Base-by-base conservation (phyloP, 2,797 vertebrate species). In the Macrochelys suwanniensis region DNA sequence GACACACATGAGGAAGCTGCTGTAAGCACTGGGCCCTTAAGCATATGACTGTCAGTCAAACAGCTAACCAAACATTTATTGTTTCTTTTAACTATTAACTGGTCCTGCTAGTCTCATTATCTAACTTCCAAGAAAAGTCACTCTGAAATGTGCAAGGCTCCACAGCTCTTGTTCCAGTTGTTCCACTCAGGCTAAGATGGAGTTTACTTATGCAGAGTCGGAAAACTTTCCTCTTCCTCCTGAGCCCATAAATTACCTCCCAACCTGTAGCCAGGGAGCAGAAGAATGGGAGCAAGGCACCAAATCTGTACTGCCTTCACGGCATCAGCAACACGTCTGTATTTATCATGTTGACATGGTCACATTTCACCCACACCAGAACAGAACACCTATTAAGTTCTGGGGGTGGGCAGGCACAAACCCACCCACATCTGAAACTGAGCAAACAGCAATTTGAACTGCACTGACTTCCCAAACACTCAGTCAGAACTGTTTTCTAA, bases 1-100 rank as follows among this genome's bases (percentile, higher is more conserved):
- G 11, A 28, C 5, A 7, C 5, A 33, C 1, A 4, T 0, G 16
- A 1, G 45, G 19, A 25, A 50, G 61, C 8, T 19, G 33, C 16
- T 4, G 7, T 57, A 31, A 45, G 12, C 51, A 4, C 85, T 84
- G 51, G 23, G 56, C 8, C 33, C 23, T 83, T 5, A 3, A 56
- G 87, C 84, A 81, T 8, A 0, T 0, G 26, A 57, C 28, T 33
- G 3, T 51, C 2, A 31, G 21, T n/a, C 84, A 25, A 74, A 88
- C 89, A 88, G 57, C 79, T 86, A 12, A 87, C 82, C 33, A 23
- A 68, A 74, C 28, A n/a, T 17, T 49, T 31, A 12, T 10, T 54
- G 51, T 49, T 79, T 16, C 21, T 8, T 31, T 17, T 49, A 23
- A 12, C 37, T 47, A 9, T 7, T 85, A 1, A 1, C 15, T 13